Percentiles rank a stretch among this genome's conserved stretches.
Evolutionary conservation across 2,797 vertebrate species (phyloP).

Genomic region (Epinephelus awoara): DNA sequence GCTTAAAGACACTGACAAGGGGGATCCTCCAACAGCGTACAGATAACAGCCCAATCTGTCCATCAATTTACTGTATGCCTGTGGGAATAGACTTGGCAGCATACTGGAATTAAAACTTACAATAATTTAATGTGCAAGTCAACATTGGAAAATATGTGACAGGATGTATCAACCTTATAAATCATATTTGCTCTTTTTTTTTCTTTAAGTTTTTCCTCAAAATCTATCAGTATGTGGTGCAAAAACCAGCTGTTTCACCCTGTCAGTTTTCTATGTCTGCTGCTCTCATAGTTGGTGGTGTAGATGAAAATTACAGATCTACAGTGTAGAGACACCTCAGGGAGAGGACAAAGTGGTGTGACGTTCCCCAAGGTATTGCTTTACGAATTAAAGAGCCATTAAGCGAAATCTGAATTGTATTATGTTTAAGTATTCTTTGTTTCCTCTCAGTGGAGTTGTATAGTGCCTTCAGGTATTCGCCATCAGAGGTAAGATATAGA

Average conservation of each 20-base stretch:
- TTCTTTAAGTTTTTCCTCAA: background rate
- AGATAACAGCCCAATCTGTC: constrained; percentile 5
- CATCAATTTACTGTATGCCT: background rate
- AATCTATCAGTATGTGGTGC: background rate
- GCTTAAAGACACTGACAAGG: constrained; percentile 30
- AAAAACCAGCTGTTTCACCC: background rate
- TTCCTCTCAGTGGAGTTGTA: background rate
- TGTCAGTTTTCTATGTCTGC: background rate
- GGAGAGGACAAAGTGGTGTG: background rate
- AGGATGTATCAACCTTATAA: background rate
- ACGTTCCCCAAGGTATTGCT: background rate
- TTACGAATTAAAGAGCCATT: background rate
- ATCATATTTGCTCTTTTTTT: background rate
- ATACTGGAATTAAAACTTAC: background rate
- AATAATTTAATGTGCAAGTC: background rate
- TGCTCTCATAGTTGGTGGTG: too few species aligned
- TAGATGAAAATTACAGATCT: background rate
- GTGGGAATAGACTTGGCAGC: background rate
- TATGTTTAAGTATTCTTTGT: background rate
- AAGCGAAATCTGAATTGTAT: background rate
- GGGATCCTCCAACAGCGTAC: constrained; percentile 2
- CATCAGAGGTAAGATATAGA: constrained; percentile 10
- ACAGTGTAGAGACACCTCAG: background rate
- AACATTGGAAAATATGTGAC: background rate
- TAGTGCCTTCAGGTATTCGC: background rate